These are phyloP conservation scores for Hymenochirus boettgeri DNA, from an alignment of 2,113 vertebrate genomes.

Conservation along the genomic window DNA sequence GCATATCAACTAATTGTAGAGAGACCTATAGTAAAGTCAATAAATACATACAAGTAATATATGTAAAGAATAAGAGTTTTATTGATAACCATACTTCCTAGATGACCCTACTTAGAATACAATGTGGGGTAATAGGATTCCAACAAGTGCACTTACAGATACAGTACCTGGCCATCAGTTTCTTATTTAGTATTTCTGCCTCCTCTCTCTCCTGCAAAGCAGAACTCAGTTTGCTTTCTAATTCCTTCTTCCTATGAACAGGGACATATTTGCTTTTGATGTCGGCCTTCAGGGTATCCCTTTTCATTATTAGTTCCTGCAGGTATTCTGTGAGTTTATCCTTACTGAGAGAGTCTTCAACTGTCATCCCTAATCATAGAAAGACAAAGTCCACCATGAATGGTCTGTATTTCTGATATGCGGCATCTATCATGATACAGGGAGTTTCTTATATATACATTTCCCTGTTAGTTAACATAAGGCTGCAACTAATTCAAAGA, in stretches of 20 bases:
- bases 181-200: slow-evolving; percentile 52
- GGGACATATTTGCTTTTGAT: slow-evolving; percentile 55
- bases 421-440: too few species aligned
- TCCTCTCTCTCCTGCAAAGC: slow-evolving; percentile 50
- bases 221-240: slow-evolving; percentile 55
- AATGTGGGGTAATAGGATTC: background rate
- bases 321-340: slow-evolving; percentile 56
- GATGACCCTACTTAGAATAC: background rate
- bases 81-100: too few species aligned
- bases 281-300: slow-evolving; percentile 48
- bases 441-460: too few species aligned
- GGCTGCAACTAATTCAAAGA: too few species aligned
- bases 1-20: too few species aligned
- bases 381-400: too few species aligned
- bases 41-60: too few species aligned
- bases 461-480: too few species aligned
- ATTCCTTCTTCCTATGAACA: slow-evolving; percentile 49
- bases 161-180: slow-evolving; percentile 58
- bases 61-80: too few species aligned
- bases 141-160: background rate
- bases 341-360: slow-evolving; percentile 53
- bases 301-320: slow-evolving; percentile 51
- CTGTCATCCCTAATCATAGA: slow-evolving; percentile 64
- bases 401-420: too few species aligned
- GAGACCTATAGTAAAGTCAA: too few species aligned